These are phyloP conservation scores for Lepeophtheirus nordmannii DNA, from an alignment of 2,888 invertebrate species.

Conservation along the genomic window DNA sequence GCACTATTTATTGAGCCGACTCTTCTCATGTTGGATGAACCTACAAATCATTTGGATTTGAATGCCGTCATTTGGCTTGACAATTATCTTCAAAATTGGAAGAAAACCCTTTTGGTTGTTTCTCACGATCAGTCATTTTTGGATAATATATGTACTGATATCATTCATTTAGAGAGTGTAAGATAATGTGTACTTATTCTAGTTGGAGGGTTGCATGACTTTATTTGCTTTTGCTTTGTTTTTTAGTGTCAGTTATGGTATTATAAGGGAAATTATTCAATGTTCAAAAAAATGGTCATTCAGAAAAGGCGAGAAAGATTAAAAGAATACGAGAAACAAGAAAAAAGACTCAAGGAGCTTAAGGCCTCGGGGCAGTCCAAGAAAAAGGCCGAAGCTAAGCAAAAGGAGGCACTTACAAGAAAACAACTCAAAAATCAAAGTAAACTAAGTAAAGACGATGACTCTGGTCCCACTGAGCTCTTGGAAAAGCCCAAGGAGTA, in stretches of 20 bases:
- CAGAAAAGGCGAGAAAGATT: constrained; percentile 54
- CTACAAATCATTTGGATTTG: constrained; percentile 95
- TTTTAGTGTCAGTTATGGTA: constrained; percentile 39
- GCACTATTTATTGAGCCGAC: constrained; percentile 95
- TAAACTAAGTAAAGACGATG: constrained; percentile 52
- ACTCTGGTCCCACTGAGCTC: constrained; percentile 61
- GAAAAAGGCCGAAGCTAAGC: constrained; percentile 74
- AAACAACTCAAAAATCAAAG: constrained; percentile 64
- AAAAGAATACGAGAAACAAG: constrained; percentile 96
- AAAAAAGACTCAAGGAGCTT: constrained; percentile 81
- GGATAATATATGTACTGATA: constrained; percentile 97
- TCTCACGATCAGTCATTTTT: constrained; percentile 99
- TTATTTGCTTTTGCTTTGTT: neutral
- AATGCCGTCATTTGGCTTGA: constrained; percentile 99
- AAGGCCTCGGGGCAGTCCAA: constrained; percentile 90
- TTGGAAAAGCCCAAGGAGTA: constrained; percentile 84
- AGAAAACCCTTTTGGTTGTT: constrained; percentile 91
- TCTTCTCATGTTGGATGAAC: constrained; percentile 89
- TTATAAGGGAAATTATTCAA: constrained; percentile 92
- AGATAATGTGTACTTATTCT: neutral
- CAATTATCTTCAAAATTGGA: constrained; percentile 58
- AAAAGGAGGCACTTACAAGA: constrained; percentile 66
- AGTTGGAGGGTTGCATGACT: no score
- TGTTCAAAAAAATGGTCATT: constrained; percentile 96
- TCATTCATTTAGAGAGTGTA: constrained; percentile 77